Evolutionary conservation across 2,113 vertebrate species (phyloP).

Genomic region (Corythornis vintsioides): DNA sequence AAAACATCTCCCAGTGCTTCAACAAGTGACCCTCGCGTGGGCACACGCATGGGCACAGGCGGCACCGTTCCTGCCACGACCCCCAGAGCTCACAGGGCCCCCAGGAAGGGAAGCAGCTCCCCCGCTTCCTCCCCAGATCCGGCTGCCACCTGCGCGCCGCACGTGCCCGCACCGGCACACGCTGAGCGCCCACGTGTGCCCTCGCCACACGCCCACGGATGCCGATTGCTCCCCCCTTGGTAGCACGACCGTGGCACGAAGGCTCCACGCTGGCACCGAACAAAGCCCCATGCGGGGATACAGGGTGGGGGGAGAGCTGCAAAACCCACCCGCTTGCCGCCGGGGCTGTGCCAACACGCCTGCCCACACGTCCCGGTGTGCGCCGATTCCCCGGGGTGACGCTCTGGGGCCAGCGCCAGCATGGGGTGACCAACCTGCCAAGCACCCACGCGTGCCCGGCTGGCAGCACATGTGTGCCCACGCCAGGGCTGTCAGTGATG

Average conservation of each 20-base stretch:
- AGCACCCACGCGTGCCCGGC: neutral
- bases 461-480: neutral
- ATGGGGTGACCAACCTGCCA: neutral
- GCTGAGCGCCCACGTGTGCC: conserved; percentile 9
- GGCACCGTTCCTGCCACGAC: neutral
- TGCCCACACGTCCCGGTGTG: neutral
- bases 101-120: neutral
- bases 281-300: neutral
- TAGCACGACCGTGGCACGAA: neutral
- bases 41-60: neutral
- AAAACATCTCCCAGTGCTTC: neutral
- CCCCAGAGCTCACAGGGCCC: neutral
- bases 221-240: neutral
- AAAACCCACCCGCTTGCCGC: neutral
- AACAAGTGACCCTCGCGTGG: conserved; percentile 30
- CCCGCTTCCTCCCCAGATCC: neutral
- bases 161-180: neutral
- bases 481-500: neutral
- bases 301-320: neutral
- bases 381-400: neutral
- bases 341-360: neutral
- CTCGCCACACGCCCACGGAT: neutral
- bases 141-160: conserved; percentile 8
- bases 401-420: neutral
- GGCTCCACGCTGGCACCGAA: neutral